These are phyloP conservation scores for Cerceris ruficornis DNA, from an alignment of 2,888 invertebrate genomes.

Conservation along the genomic window DNA sequence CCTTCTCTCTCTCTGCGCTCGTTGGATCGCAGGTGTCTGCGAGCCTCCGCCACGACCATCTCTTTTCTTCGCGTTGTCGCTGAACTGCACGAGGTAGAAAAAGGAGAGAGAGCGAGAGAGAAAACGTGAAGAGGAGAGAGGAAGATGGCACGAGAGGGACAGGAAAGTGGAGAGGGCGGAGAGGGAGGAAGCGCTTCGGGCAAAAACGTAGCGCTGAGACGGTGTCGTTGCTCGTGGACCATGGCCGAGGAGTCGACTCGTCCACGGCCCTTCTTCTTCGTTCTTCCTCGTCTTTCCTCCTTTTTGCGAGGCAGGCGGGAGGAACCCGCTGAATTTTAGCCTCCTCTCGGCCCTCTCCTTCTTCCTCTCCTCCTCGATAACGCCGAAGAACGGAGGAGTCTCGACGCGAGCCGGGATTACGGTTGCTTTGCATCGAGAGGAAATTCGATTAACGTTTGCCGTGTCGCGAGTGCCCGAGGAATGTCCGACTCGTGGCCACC, in stretches of 20 bases:
- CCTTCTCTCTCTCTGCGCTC: conserved; percentile 12
- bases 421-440: not conserved
- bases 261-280: conserved; percentile 26
- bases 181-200: conserved; percentile 52
- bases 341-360: not conserved
- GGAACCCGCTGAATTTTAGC: conserved; percentile 14
- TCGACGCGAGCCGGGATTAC: not conserved
- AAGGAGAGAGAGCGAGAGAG: not conserved
- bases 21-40: conserved; percentile 59
- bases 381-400: not conserved
- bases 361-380: not conserved
- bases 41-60: conserved; percentile 30
- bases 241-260: conserved; percentile 56
- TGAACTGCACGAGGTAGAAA: conserved; percentile 33
- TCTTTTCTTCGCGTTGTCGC: conserved; percentile 42
- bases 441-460: no score
- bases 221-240: conserved; percentile 68
- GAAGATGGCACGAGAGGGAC: conserved; percentile 16
- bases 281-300: conserved; percentile 15
- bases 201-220: conserved; percentile 65
- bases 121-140: not conserved
- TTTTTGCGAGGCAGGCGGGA: not conserved
- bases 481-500: no score
- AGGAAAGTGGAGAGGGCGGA: conserved; percentile 24
- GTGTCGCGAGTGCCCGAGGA: no score